A percentile compares a stretch with the other conserved stretches of the same genome.
phyloP scores from a whole-genome alignment of 2,113 vertebrate species.

The Alligator sinensis region DNA sequence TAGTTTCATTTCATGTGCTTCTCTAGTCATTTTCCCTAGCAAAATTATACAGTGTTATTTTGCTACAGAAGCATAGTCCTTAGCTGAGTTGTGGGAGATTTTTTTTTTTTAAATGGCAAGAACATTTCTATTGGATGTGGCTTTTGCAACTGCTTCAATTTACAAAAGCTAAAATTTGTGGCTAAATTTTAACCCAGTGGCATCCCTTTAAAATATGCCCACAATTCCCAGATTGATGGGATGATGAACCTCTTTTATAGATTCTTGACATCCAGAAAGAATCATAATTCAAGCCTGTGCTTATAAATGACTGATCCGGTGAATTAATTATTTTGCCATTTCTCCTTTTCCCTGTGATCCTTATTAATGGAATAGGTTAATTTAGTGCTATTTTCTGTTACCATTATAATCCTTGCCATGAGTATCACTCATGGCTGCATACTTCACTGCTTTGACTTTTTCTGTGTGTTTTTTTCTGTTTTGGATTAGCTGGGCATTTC shows the following conservation, averaged over 20 bases:
- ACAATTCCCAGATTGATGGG: background rate
- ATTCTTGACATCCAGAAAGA: conserved; percentile 26
- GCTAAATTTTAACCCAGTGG: background rate
- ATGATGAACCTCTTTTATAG: background rate
- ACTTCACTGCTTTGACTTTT: conserved; percentile 60
- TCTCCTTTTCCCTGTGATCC: conserved; percentile 14
- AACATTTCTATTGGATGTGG: background rate
- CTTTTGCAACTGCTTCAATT: conserved; percentile 7
- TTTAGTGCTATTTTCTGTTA: conserved; percentile 60
- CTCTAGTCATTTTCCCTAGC: background rate
- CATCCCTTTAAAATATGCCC: conserved; percentile 29
- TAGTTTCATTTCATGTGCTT: background rate
- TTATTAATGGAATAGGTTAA: conserved; percentile 69
- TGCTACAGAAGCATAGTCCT: conserved; percentile 13
- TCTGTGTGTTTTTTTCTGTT: conserved; percentile 31
- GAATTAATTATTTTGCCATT: conserved; percentile 54
- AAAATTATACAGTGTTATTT: background rate
- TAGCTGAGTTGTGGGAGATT: background rate
- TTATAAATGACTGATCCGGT: conserved; percentile 54
- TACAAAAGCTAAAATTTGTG: background rate
- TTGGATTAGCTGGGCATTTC: conserved; percentile 51
- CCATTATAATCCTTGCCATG: conserved; percentile 33
- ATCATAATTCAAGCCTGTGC: conserved; percentile 13
- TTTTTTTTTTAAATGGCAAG: background rate
- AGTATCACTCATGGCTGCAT: conserved; percentile 60